phyloP scores from a whole-genome alignment of 2,113 vertebrate species.

The Eidolon helvum region DNA sequence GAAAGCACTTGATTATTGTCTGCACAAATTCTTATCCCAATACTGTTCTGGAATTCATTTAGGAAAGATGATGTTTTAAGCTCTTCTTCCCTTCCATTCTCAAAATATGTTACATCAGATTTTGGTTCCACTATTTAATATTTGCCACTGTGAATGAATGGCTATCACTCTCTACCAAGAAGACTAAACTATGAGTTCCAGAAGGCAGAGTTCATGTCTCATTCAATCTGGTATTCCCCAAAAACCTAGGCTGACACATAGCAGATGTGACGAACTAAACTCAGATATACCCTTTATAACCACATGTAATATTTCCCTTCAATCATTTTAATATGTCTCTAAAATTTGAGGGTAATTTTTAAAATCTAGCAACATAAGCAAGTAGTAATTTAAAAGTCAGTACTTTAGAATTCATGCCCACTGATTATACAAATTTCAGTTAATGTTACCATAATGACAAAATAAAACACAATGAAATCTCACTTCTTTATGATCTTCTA shows the following conservation, averaged over 20 bases:
- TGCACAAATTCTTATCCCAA: not conserved
- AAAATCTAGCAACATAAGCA: not conserved
- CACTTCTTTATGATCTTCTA: constrained; percentile 98
- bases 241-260: not conserved
- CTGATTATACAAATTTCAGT: not conserved
- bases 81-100: not conserved
- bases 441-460: not conserved
- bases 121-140: not conserved
- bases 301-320: not conserved
- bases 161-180: not conserved
- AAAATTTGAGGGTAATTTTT: not conserved
- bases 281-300: not conserved
- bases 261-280: not conserved
- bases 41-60: not conserved
- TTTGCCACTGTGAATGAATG: not conserved
- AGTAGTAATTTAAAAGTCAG: not conserved
- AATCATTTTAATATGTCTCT: not conserved
- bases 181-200: not conserved
- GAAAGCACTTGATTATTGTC: not conserved
- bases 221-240: not conserved
- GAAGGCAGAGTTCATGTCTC: not conserved
- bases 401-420: constrained; percentile 2
- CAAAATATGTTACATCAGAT: not conserved
- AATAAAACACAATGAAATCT: constrained; percentile 23
- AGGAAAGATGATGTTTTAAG: constrained; percentile 12